Conservation (phyloP, 1,140 invertebrate species). For the Drosophila seguyi region DNA sequence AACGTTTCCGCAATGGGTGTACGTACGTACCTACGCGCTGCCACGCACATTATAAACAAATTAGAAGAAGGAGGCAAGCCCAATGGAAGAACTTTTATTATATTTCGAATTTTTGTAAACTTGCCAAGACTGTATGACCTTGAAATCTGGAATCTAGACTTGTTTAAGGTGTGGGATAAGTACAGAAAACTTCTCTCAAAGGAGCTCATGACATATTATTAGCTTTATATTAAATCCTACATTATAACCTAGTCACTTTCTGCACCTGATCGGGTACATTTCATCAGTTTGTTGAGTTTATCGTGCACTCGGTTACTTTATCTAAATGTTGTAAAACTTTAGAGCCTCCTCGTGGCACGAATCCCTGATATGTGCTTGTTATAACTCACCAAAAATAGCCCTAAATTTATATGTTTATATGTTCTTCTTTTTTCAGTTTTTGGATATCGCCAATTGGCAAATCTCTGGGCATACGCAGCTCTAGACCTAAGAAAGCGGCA, state of each 20-base stretch:
- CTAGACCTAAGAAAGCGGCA: conserved; percentile 90
- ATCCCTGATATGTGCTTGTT: not conserved
- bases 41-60: conserved; percentile 19
- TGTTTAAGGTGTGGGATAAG: not conserved
- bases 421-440: conserved; percentile 87
- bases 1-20: conserved; percentile 45
- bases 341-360: not conserved
- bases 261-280: not conserved
- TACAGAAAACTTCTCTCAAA: not conserved
- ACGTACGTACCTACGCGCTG: conserved; percentile 1
- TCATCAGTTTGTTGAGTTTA: not conserved
- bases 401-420: not conserved
- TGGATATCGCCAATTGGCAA: conserved; percentile 91
- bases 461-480: conserved; percentile 91
- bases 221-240: no score
- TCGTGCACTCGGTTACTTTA: not conserved
- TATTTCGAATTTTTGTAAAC: not conserved
- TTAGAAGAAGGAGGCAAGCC: conserved; percentile 4
- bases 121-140: not conserved
- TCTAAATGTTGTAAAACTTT: not conserved
- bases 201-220: not conserved
- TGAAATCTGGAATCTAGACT: not conserved
- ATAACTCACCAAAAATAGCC: not conserved
- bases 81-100: conserved; percentile 21
- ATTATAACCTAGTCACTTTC: not conserved